Base-by-base conservation (phyloP, 1,140 invertebrate genomes). In the Plutomurus gul region DNA sequence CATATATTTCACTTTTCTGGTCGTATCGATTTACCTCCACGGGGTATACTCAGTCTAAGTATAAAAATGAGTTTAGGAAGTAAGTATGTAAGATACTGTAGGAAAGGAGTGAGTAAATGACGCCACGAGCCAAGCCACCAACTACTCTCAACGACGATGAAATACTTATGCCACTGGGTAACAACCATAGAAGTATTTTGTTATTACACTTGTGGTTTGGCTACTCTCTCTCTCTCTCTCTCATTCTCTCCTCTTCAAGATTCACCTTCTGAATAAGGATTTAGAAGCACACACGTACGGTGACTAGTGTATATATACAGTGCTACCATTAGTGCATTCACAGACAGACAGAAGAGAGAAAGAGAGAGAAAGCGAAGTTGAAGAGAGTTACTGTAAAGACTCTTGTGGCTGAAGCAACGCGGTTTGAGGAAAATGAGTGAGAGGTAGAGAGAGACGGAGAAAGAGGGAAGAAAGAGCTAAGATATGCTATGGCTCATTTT, bases 1-100 rank as follows among this genome's bases (percentile, higher is more conserved):
- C 70, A 43, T 72, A 72, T 72, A 72, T 72, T 72, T 72, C 70
- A 72, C 70, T 72, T 72, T 72, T 72, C 70, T 65, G 36, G 10
- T 18, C 70, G 70, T 72, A 72, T 72, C 70, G 70, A 72, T 72
- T 72, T 39, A 65, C 56, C 56, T 65, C 56, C 56, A 65, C 30
- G 56, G 56, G 56, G 56, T 65, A 65, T 65, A 30, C 56, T 36
- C 30, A 18, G 20, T 18, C 13, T 36, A 65, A 27, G 56, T 65
- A 65, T 65, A 65, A 65, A 65, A 65, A 65, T 65, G 30, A 65
- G 56, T 65, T 65, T 65, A 65, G 56, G 56, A 65, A 65, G 27
- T 27, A 65, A 30, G 30, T 18, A 30, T 16, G 56, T 36, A 27
- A 65, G 27, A 30, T 25, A 65, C 27, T 65, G 36, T 18, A 6